These are phyloP conservation scores for Cliona cf. orientalis DNA, from an alignment of 37 sponge, comb jelly and placozoan species.

Conservation along the genomic window DNA sequence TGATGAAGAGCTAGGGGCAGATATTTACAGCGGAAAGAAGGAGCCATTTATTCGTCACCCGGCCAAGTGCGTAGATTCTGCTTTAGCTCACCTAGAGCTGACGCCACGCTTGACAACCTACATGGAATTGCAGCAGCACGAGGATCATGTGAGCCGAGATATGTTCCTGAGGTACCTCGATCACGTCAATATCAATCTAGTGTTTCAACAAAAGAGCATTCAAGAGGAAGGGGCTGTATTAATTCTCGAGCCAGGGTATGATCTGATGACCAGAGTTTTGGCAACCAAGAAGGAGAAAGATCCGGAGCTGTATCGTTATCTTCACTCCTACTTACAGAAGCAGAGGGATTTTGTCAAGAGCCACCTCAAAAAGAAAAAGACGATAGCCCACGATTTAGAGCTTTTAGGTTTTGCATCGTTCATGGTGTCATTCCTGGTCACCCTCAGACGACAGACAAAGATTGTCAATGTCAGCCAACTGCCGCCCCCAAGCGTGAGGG, in stretches of 20 bases:
- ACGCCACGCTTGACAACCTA: conserved; percentile 34
- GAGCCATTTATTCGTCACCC: conserved; percentile 51
- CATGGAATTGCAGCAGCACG: conserved; percentile 24
- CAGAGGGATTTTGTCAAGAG: conserved; percentile 63
- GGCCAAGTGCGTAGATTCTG: conserved; percentile 33
- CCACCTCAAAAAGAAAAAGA: conserved; percentile 36
- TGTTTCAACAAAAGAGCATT: conserved; percentile 22
- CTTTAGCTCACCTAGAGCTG: conserved; percentile 53
- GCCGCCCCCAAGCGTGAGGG: conserved; percentile 13
- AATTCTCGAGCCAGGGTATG: conserved; percentile 33
- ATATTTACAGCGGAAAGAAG: conserved; percentile 46
- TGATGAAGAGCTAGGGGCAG: conserved; percentile 50
- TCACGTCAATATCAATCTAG: conserved; percentile 44
- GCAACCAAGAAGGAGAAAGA: not conserved
- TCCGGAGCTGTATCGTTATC: not conserved
- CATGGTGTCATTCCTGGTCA: conserved; percentile 57
- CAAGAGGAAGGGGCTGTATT: conserved; percentile 45
- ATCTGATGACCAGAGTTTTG: conserved; percentile 27
- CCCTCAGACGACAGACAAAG: conserved; percentile 61
- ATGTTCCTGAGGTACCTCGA: conserved; percentile 52
- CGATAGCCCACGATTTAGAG: conserved; percentile 53
- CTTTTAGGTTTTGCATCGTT: conserved; percentile 62
- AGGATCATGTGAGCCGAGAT: conserved; percentile 27
- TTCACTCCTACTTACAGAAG: conserved; percentile 71
- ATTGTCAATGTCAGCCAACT: conserved; percentile 21